Percentiles rank a stretch among this genome's conserved stretches.
Conservation (phyloP, 2,797 vertebrate species). For the Notolepis coatsorum region DNA sequence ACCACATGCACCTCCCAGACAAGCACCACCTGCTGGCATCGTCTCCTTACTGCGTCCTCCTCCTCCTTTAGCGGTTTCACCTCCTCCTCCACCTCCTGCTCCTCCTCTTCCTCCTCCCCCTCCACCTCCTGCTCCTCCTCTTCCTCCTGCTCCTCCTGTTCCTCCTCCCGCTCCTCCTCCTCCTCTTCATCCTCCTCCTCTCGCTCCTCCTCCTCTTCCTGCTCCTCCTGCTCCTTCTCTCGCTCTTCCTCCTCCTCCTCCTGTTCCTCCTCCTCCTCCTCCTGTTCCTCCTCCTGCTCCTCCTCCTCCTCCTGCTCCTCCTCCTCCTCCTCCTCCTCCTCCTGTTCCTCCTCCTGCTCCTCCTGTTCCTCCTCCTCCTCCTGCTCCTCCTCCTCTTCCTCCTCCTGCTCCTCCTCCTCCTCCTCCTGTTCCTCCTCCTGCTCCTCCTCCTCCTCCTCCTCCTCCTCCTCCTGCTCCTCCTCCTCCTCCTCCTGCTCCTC, state of each 20-base stretch:
- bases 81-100: background rate
- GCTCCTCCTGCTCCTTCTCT: background rate
- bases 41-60: background rate
- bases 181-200: background rate
- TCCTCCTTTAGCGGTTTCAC: background rate
- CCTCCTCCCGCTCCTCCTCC: background rate
- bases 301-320: background rate
- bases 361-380: background rate
- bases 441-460: background rate
- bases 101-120: background rate
- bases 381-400: background rate
- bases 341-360: background rate
- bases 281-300: constrained; percentile 20
- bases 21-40: constrained; percentile 10
- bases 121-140: background rate
- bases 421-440: background rate
- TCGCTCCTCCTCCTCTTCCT: background rate
- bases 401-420: constrained; percentile 13
- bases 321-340: constrained; percentile 10
- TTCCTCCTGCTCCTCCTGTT: constrained; percentile 14
- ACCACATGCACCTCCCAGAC: constrained; percentile 10
- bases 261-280: constrained; percentile 4
- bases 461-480: background rate
- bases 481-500: too few species aligned
- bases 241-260: background rate